Evolutionary conservation across 2,888 invertebrate genomes (phyloP), one percentile per base, ranked within the genome.

Genomic region (Synanthedon formicaeformis): DNA sequence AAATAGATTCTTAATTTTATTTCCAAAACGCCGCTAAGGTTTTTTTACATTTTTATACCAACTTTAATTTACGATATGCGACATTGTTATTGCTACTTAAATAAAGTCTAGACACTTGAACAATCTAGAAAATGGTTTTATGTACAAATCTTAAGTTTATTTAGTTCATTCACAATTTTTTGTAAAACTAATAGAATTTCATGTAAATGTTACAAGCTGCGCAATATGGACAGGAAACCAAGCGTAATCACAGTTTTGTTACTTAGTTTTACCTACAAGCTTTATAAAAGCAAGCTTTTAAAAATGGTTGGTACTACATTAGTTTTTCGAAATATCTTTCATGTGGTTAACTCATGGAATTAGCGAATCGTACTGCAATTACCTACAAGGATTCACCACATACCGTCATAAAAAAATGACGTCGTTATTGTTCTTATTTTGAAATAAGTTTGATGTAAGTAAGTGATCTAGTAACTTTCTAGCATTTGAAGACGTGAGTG

Each of bases 71-170:
- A 73, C 79, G 84, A 85, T 83, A 85, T 85, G 84, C 81, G 72
- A 75, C 67, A 60, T 54, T 61, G 61, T 81, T 83, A 81, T 84
- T 84, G 81, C 82, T 81, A 68, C 69, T 75, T 66, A 67, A 53
- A 52, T 64, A 65, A 52, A 34, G 50, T 52, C 50, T n/a, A 49
- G 48, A 56, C 56, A 61, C 56, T 60, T 57, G 53, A 58, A 58
- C 56, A 60, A 56, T 59, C 50, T 56, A 56, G 48, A 58, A 55
- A 50, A 52, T 53, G 50, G 50, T n/a, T 13, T 23, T 50, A 27
- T 40, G 18, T 27, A 51, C 50, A 51, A 10, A 54, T 48, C 40
- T 52, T 14, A 41, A 41, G 13, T 53, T 48, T 50, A 48, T 53
- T 50, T 56, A 56, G 23, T 52, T 34, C 34, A 34, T 34, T 34